Percentiles rank a stretch among this genome's conserved stretches.
phyloP scores from a whole-genome alignment of 2,888 invertebrate genomes.

The Gymnocheta viridis region DNA sequence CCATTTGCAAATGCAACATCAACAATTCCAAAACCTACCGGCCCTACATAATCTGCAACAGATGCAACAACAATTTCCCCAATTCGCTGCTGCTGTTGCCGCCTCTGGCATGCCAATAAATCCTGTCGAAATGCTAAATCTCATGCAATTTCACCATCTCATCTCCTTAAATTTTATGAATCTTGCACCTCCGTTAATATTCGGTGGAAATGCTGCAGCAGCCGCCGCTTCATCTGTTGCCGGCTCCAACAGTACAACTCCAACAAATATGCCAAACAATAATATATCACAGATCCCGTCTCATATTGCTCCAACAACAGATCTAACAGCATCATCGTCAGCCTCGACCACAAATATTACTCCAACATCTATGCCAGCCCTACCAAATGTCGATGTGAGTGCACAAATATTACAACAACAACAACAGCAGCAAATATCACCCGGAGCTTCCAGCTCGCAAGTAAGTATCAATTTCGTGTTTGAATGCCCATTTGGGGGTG shows the following conservation, averaged over 20 bases:
- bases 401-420: constrained; percentile 73
- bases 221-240: constrained; percentile 15
- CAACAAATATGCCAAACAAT: constrained; percentile 63
- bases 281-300: constrained; percentile 74
- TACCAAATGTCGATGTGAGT: constrained; percentile 50
- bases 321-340: constrained; percentile 71
- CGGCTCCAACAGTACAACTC: constrained; percentile 24
- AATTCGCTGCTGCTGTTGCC: constrained; percentile 74
- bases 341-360: constrained; percentile 58
- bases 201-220: constrained; percentile 74
- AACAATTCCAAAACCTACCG: constrained; percentile 74
- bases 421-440: constrained; percentile 72
- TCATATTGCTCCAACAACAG: constrained; percentile 18
- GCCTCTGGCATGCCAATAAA: constrained; percentile 87
- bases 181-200: constrained; percentile 90
- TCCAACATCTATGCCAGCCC: constrained; percentile 6
- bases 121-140: constrained; percentile 91
- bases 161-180: constrained; percentile 97
- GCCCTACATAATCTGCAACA: constrained; percentile 79
- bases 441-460: constrained; percentile 38
- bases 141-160: constrained; percentile 95
- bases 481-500: no score
- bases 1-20: constrained; percentile 72
- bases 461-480: no score
- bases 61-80: constrained; percentile 78